phyloP scores from a whole-genome alignment of 2,888 invertebrate species.

The Autographa gamma region DNA sequence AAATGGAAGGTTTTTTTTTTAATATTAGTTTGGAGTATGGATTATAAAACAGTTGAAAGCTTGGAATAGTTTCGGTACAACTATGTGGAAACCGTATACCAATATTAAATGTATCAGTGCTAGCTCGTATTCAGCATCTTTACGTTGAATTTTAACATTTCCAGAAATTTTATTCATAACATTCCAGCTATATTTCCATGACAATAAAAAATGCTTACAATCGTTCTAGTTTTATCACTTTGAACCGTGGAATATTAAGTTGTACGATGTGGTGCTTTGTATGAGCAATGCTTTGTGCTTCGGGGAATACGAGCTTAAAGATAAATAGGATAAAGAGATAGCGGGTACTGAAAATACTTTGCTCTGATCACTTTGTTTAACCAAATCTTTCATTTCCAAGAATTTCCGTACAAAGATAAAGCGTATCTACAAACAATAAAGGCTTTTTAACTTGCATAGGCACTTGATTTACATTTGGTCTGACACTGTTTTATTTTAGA shows the following conservation, averaged over 20 bases:
- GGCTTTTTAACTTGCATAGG: background rate
- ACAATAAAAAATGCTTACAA: background rate
- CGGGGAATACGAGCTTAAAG: conserved; percentile 16
- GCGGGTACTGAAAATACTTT: background rate
- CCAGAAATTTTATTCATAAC: conserved; percentile 15
- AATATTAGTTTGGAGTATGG: too few species aligned
- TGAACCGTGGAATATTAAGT: conserved; percentile 25
- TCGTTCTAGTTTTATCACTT: background rate
- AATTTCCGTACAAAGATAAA: too few species aligned
- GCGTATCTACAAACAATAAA: background rate
- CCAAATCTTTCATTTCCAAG: background rate
- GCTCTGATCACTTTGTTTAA: background rate
- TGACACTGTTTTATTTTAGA: background rate
- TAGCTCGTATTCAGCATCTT: conserved; percentile 13
- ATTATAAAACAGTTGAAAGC: conserved; percentile 31
- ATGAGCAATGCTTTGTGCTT: conserved; percentile 12
- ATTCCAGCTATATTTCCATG: background rate
- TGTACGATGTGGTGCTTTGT: conserved; percentile 10
- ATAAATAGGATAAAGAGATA: background rate
- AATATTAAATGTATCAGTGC: conserved; percentile 28
- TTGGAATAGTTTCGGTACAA: conserved; percentile 43
- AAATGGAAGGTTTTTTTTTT: too few species aligned
- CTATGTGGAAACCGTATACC: conserved; percentile 34
- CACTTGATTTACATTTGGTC: background rate
- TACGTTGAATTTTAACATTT: conserved; percentile 13